Evolutionary conservation across 2,113 vertebrate genomes (phyloP).

Genomic region (Ceratotherium simum): DNA sequence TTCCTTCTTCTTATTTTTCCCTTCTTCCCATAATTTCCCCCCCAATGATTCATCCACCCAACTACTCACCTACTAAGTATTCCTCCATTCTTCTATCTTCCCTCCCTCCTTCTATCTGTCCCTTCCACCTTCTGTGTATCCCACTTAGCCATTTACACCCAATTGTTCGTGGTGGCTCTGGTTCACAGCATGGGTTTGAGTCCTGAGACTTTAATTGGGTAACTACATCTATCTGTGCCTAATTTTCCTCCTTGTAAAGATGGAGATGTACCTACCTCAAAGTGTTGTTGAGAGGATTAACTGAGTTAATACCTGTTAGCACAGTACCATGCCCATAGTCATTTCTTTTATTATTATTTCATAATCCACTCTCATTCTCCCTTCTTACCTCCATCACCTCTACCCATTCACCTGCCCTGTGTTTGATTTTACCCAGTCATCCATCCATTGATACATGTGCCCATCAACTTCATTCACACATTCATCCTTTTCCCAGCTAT

Average conservation of each 20-base stretch:
- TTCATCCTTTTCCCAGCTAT: fast-evolving
- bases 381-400: background rate
- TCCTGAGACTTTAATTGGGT: background rate
- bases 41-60: background rate
- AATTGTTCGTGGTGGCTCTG: fast-evolving
- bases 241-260: background rate
- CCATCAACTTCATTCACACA: fast-evolving
- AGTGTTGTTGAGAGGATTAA: too few relatives aligned
- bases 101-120: background rate
- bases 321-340: background rate
- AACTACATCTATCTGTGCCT: too few relatives aligned
- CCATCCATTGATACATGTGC: fast-evolving
- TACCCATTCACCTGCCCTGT: fast-evolving
- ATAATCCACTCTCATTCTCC: too few relatives aligned
- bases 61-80: fast-evolving
- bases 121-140: too few relatives aligned
- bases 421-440: background rate
- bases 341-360: background rate
- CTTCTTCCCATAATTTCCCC: background rate
- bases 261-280: fast-evolving
- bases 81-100: background rate
- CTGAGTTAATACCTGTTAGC: background rate
- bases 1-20: too few relatives aligned
- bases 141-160: background rate
- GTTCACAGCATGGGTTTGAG: background rate